phyloP scores from a whole-genome alignment of 2,113 vertebrate genomes.

The Fregetta grallaria region DNA sequence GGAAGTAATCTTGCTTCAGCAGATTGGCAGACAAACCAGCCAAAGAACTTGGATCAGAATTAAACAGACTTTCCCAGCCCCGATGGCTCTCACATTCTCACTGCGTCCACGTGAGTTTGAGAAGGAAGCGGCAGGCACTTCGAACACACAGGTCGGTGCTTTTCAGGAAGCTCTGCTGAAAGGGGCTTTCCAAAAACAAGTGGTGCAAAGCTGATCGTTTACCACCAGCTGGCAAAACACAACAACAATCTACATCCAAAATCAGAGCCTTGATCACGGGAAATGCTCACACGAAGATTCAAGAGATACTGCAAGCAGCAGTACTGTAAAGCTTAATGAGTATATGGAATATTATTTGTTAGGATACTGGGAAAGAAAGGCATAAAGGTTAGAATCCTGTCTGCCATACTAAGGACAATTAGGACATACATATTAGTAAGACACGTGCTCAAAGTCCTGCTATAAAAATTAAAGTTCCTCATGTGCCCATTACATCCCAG shows the following conservation, averaged over 20 bases:
- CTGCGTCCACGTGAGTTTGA: not conserved
- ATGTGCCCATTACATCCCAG: not conserved
- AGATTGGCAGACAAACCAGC: not conserved
- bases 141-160: not conserved
- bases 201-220: not conserved
- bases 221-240: not conserved
- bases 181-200: not conserved
- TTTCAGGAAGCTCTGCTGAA: slow-evolving; percentile 21
- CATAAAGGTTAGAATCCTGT: not conserved
- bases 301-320: not conserved
- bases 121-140: not conserved
- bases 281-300: not conserved
- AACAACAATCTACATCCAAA: not conserved
- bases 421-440: not conserved
- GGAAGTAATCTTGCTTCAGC: not conserved
- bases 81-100: not conserved
- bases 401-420: not conserved
- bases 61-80: not conserved
- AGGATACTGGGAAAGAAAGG: not conserved
- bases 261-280: not conserved
- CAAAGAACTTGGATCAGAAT: not conserved
- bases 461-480: not conserved
- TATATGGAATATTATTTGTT: not conserved
- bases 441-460: not conserved
- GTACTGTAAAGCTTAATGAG: not conserved